phyloP scores from a whole-genome alignment of 2,113 vertebrate genomes.

The Sitta europaea region DNA sequence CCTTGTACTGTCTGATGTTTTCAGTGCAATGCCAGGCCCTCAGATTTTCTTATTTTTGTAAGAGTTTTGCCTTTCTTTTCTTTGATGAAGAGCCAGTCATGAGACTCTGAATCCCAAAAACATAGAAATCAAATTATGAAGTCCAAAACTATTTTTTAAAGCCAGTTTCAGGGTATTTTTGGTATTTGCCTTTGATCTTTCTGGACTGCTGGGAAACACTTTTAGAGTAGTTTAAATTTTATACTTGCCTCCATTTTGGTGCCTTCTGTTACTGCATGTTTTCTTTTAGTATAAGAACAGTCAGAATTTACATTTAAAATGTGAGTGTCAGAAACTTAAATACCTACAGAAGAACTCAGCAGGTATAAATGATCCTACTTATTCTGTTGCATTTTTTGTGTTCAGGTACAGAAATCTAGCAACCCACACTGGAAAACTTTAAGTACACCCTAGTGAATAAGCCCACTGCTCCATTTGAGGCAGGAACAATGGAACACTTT shows the following conservation, averaged over 20 bases:
- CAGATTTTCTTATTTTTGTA: not conserved
- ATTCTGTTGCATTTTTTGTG: not conserved
- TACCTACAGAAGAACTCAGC: not conserved
- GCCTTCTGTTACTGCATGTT: not conserved
- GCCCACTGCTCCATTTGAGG: not conserved
- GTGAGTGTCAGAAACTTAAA: not conserved
- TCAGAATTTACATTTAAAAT: not conserved
- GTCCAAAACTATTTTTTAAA: not conserved
- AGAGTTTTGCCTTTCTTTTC: not conserved
- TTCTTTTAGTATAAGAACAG: not conserved
- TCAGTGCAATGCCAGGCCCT: not conserved
- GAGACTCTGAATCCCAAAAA: not conserved
- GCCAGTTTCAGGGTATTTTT: not conserved
- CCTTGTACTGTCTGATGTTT: not conserved
- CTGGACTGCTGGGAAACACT: not conserved
- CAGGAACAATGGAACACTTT: not conserved
- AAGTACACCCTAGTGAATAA: not conserved
- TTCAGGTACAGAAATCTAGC: not conserved
- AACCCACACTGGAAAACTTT: not conserved
- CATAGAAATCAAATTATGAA: not conserved
- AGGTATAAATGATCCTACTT: not conserved
- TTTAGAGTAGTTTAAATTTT: not conserved
- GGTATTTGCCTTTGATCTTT: not conserved
- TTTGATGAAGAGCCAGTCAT: not conserved
- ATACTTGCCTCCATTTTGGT: not conserved